Percentiles rank a stretch among this genome's conserved stretches.
Evolutionary conservation across 2,113 vertebrate species (phyloP).

Genomic region (Otolemur garnettii): DNA sequence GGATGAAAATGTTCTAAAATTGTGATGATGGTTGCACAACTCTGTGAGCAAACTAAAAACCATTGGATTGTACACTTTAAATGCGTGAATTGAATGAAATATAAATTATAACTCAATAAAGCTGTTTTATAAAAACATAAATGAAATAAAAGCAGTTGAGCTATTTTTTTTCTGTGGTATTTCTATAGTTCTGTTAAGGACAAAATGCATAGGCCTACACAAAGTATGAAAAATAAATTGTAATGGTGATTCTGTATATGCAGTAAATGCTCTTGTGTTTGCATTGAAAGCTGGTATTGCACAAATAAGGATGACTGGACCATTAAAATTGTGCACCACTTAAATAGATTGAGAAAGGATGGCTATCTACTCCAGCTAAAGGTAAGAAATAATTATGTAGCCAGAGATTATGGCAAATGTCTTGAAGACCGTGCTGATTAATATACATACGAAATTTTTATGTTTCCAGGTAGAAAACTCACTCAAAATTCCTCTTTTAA

Average conservation of each 20-base stretch:
- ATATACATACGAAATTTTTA: neutral
- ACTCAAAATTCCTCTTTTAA: neutral
- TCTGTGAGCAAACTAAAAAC: neutral
- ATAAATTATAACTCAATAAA: neutral
- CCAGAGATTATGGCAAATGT: neutral
- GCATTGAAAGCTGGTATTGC: neutral
- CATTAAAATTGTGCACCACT: neutral
- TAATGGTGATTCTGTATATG: neutral
- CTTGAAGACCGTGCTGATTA: neutral
- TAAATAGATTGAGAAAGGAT: neutral
- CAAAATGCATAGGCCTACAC: neutral
- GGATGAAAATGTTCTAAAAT: neutral
- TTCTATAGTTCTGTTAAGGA: neutral
- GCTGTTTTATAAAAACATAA: neutral
- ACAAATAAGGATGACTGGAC: neutral
- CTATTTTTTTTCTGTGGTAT: neutral
- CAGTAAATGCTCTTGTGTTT: neutral
- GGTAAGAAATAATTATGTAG: neutral
- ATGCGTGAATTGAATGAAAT: neutral
- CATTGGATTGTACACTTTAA: neutral
- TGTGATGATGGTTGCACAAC: neutral
- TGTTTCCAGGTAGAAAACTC: neutral
- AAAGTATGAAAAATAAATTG: neutral
- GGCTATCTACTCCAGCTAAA: neutral
- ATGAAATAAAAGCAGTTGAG: neutral